A percentile compares a stretch with the other conserved stretches of the same genome.
phyloP scores from a whole-genome alignment of 2,888 invertebrate genomes.

The Hydraecia micacea region DNA sequence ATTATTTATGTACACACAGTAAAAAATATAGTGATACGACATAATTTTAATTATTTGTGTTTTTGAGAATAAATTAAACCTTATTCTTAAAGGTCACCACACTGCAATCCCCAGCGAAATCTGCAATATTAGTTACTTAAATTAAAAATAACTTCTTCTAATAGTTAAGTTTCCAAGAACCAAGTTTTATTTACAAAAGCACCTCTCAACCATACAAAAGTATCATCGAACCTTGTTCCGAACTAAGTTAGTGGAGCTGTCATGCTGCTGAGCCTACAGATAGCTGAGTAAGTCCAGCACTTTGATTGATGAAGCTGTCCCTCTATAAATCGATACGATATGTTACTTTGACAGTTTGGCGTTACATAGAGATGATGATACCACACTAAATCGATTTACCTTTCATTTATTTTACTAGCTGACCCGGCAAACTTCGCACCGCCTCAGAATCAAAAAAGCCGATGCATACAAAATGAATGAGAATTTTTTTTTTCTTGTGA shows the following conservation, averaged over 20 bases:
- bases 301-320: conserved; percentile 62
- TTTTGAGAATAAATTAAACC: no score
- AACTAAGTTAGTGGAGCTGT: conserved; percentile 48
- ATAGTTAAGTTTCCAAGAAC: background rate
- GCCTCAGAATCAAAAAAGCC: no score
- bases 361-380: conserved; percentile 47
- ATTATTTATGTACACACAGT: background rate
- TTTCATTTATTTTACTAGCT: background rate
- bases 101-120: background rate
- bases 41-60: background rate
- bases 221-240: conserved; percentile 25
- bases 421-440: no score
- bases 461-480: no score
- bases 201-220: background rate
- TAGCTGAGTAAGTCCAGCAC: conserved; percentile 44
- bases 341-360: conserved; percentile 33
- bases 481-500: no score
- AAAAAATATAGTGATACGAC: background rate
- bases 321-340: conserved; percentile 47
- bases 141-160: no score
- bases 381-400: background rate
- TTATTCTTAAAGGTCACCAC: no score
- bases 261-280: conserved; percentile 54
- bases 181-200: background rate
- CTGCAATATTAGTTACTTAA: background rate